Evolutionary conservation across 2,113 vertebrate species (phyloP), one percentile per base, ranked within the genome.

Genomic region (Lepisosteus oculatus): DNA sequence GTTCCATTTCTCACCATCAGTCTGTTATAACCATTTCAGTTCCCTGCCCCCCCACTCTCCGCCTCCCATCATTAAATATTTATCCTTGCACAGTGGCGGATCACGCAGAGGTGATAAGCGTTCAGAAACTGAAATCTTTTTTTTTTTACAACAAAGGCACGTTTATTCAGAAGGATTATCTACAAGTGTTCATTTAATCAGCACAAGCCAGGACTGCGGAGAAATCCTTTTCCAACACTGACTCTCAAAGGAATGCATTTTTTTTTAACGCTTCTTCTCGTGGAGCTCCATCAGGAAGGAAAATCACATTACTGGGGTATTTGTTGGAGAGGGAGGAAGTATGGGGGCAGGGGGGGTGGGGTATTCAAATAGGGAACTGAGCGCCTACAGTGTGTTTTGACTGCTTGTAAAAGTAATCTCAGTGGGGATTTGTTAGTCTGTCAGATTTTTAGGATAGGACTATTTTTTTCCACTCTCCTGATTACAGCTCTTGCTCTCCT

Each of bases 161-260:
- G 54, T 86, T 87, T 84, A 76, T 78, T 81, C 79, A 74, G 66
- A 87, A 81, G 80, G 76, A 88, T 90, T 84, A 90, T 85, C 85
- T 81, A 84, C 82, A 84, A 90, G 80, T 83, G 83, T 80, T 85
- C 84, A 80, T 86, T 92, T 92, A 89, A 89, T 91, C 89, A 90
- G 85, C 68, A 81, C 76, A 29, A 55, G 70, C 83, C 76, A 80
- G 79, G 84, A 78, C 74, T 74, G 79, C 12, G 2, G n/a, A 85
- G 77, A 85, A 85, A 87, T 85, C 83, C 81, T 82, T 84, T 73
- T 79, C 78, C 84, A 80, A 77, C 47, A 51, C 76, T n/a, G 54
- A 55, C 69, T 87, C 89, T 87, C 91, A 17, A 81, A 89, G 87
- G 87, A 86, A 84, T 78, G 83, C 73, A 83, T 84, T 12, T 59